phyloP scores from a whole-genome alignment of 92 coral and sea anemone genomes.

The Galaxea fascicularis region DNA sequence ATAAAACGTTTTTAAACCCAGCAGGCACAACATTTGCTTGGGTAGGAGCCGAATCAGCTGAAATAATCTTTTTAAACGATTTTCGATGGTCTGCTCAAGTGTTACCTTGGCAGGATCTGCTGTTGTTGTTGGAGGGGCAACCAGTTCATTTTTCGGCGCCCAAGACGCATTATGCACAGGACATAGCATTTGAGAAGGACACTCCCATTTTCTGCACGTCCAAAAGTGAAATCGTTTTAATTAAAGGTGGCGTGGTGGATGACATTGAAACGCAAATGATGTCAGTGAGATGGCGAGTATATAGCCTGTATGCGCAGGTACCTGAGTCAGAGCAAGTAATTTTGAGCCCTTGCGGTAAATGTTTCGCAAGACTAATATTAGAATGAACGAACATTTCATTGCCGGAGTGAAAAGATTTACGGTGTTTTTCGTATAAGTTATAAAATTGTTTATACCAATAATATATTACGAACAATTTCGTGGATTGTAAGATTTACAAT shows the following conservation, averaged over 20 bases:
- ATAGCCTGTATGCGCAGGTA: too few relatives aligned
- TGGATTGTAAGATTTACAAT: too few relatives aligned
- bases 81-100: conserved; percentile 49
- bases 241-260: conserved; percentile 31
- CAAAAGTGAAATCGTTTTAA: neutral
- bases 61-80: conserved; percentile 52
- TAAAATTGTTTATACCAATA: too few relatives aligned
- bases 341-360: too few relatives aligned
- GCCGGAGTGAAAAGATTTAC: too few relatives aligned
- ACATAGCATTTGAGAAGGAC: too few relatives aligned
- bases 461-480: too few relatives aligned
- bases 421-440: too few relatives aligned
- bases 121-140: conserved; percentile 51
- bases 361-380: too few relatives aligned
- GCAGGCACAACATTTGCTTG: conserved; percentile 61
- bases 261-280: conserved; percentile 48
- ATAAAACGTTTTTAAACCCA: conserved; percentile 57
- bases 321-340: too few relatives aligned
- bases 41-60: conserved; percentile 49
- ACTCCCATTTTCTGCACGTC: conserved; percentile 41
- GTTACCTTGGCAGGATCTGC: conserved; percentile 51
- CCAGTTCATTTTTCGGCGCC: conserved; percentile 49
- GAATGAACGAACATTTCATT: too few relatives aligned
- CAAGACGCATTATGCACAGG: too few relatives aligned
- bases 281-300: conserved; percentile 30